These are phyloP conservation scores for Cuniculus paca DNA, from an alignment of 2,797 vertebrate species.

Conservation along the genomic window DNA sequence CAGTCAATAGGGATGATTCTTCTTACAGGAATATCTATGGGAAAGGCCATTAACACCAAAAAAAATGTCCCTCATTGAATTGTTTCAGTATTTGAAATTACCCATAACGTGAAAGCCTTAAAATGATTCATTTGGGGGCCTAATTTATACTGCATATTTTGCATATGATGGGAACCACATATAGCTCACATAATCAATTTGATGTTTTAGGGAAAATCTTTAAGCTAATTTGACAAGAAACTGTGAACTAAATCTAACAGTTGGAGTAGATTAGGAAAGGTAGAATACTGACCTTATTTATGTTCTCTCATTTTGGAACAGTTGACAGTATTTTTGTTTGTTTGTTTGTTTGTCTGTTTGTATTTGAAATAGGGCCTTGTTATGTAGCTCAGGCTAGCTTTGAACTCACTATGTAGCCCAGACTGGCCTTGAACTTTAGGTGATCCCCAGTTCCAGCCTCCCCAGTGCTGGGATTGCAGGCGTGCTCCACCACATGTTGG, in stretches of 20 bases:
- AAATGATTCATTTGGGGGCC: slow-evolving; percentile 7
- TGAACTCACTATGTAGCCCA: neutral
- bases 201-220: slow-evolving; percentile 26
- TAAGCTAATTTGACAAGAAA: neutral
- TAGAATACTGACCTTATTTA: neutral
- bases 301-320: neutral
- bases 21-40: neutral
- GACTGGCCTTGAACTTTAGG: neutral
- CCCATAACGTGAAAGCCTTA: neutral
- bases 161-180: neutral
- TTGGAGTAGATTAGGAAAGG: neutral
- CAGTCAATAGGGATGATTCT: neutral
- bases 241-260: slow-evolving; percentile 31
- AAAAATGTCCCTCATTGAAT: neutral
- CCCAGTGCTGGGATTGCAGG: neutral
- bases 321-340: neutral
- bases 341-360: neutral
- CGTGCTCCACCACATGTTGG: neutral
- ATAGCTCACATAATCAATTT: neutral
- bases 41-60: neutral
- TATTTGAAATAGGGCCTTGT: neutral
- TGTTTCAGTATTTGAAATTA: slow-evolving; percentile 17
- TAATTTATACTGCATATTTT: neutral
- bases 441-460: neutral
- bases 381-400: neutral